These are phyloP conservation scores for Edolisoma coerulescens DNA, from an alignment of 2,113 vertebrate genomes.

Conservation along the genomic window DNA sequence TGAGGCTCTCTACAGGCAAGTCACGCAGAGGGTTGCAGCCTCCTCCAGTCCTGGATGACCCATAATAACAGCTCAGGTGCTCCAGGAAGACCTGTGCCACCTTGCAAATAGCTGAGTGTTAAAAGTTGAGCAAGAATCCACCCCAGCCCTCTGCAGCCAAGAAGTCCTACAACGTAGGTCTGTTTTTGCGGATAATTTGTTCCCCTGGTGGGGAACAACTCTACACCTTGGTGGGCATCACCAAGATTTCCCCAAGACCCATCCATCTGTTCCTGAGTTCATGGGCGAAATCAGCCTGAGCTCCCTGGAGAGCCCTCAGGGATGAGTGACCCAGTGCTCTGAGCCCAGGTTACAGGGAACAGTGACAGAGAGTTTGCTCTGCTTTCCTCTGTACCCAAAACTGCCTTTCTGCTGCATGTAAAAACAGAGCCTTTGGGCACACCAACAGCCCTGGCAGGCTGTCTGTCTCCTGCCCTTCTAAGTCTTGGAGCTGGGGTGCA, in stretches of 20 bases:
- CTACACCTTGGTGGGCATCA: neutral
- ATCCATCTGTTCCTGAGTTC: neutral
- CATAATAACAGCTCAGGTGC: neutral
- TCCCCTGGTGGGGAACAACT: neutral
- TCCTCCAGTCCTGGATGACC: neutral
- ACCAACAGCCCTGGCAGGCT: neutral
- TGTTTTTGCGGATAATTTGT: neutral
- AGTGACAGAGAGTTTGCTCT: neutral
- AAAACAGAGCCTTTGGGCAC: neutral
- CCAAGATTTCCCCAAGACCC: neutral
- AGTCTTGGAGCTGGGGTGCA: neutral
- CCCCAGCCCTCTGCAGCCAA: neutral
- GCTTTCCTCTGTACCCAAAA: neutral
- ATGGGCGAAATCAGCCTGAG: neutral
- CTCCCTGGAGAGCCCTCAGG: neutral
- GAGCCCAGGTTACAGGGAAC: neutral
- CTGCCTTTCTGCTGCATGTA: neutral
- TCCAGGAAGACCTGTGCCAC: neutral
- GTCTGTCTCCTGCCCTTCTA: neutral
- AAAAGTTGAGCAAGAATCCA: neutral
- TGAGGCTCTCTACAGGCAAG: neutral
- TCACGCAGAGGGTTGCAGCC: neutral
- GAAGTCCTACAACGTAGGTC: neutral
- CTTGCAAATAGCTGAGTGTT: neutral
- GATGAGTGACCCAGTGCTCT: neutral